Evolutionary conservation across 1,140 invertebrate species (phyloP).

Genomic region (Ylistrum balloti): DNA sequence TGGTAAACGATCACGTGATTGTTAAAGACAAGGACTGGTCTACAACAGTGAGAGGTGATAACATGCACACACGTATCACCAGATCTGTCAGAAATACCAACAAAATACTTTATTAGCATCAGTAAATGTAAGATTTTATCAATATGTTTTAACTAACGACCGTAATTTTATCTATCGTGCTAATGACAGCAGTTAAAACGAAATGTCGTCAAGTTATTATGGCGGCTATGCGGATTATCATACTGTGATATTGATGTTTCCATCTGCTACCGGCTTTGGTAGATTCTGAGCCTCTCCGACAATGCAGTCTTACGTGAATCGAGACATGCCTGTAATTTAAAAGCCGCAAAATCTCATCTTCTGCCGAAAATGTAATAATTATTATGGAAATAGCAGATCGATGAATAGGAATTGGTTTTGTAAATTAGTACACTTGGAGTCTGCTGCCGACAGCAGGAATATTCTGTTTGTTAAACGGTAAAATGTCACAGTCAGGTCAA

Average conservation of each 20-base stretch:
- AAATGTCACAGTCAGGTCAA: background rate
- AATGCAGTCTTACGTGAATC: background rate
- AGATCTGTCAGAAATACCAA: background rate
- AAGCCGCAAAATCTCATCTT: conserved; percentile 27
- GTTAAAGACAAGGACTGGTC: background rate
- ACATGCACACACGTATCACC: background rate
- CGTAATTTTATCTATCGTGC: background rate
- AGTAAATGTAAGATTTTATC: background rate
- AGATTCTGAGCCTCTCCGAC: background rate
- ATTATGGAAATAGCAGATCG: conserved; percentile 2
- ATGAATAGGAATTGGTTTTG: conserved; percentile 7
- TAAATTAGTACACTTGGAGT: conserved; percentile 11
- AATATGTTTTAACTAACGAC: background rate
- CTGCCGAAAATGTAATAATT: conserved; percentile 26
- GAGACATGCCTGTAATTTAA: conserved; percentile 18
- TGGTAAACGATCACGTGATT: background rate
- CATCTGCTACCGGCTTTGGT: background rate
- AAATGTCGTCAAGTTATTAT: background rate
- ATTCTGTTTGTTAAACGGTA: conserved; percentile 26
- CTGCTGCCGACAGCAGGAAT: background rate
- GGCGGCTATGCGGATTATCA: background rate
- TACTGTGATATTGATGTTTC: background rate
- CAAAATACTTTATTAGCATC: background rate
- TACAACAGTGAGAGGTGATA: background rate
- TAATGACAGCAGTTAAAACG: background rate